These are phyloP conservation scores for Sceloporus undulatus DNA, from an alignment of 2,113 vertebrate genomes.

Conservation along the genomic window DNA sequence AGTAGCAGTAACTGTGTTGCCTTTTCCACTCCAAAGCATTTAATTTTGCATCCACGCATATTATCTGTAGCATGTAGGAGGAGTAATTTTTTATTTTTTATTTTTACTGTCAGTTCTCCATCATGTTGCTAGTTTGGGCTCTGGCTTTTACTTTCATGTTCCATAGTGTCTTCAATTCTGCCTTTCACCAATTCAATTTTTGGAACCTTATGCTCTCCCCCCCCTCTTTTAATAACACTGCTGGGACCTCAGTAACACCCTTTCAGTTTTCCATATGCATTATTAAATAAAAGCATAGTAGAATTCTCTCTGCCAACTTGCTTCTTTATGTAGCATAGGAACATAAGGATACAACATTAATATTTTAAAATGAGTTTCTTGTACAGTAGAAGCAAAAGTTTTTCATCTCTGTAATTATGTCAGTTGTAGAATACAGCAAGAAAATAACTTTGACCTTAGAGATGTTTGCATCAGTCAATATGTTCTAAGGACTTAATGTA, in stretches of 20 bases:
- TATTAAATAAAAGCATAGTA: constrained; percentile 12
- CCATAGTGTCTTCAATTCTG: constrained; percentile 24
- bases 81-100: background rate
- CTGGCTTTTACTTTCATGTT: background rate
- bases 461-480: background rate
- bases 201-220: constrained; percentile 1
- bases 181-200: background rate
- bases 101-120: background rate
- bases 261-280: constrained; percentile 31
- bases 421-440: background rate
- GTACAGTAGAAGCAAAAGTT: background rate
- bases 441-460: background rate
- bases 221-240: constrained; percentile 35
- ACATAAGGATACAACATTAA: constrained; percentile 10
- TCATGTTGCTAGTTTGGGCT: constrained; percentile 27
- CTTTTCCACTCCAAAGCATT: constrained; percentile 29
- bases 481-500: too few relatives aligned
- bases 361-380: constrained; percentile 19
- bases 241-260: background rate
- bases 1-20: background rate
- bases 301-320: background rate
- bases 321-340: constrained; percentile 33
- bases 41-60: constrained; percentile 12
- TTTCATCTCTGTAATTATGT: background rate
- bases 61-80: constrained; percentile 21